Conservation (phyloP, 2,888 invertebrate species). For the Charanyca ferruginea region DNA sequence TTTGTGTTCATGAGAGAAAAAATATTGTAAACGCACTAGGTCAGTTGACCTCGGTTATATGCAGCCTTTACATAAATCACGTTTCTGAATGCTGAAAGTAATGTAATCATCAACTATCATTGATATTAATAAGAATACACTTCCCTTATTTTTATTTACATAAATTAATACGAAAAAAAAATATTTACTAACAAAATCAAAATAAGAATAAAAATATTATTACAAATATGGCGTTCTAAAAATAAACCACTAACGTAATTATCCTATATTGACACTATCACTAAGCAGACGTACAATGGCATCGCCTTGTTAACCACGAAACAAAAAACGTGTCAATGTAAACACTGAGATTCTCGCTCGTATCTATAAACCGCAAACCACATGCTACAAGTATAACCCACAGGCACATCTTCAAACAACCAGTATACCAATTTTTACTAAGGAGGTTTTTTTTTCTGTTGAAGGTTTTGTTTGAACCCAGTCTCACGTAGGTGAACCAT, state of each 20-base stretch:
- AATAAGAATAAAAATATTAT: not conserved
- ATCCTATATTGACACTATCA: slow-evolving; percentile 87
- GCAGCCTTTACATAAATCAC: slow-evolving; percentile 53
- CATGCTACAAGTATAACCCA: slow-evolving; percentile 71
- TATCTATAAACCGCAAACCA: slow-evolving; percentile 73
- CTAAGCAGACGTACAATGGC: slow-evolving; percentile 82
- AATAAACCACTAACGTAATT: slow-evolving; percentile 81
- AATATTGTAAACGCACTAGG: slow-evolving; percentile 29
- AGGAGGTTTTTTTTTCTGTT: slow-evolving; percentile 51
- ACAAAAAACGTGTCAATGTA: slow-evolving; percentile 88
- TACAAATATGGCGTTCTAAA: slow-evolving; percentile 56
- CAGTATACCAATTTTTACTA: slow-evolving; percentile 67
- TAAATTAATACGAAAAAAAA: not conserved
- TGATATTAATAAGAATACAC: not conserved
- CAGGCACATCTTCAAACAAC: slow-evolving; percentile 53
- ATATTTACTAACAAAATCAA: not conserved
- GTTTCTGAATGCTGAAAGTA: slow-evolving; percentile 28
- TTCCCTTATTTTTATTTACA: not conserved
- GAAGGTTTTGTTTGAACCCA: slow-evolving; percentile 58
- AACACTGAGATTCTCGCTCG: slow-evolving; percentile 78
- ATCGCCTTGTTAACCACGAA: slow-evolving; percentile 83
- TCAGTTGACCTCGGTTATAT: slow-evolving; percentile 23
- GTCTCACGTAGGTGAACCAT: slow-evolving; percentile 74
- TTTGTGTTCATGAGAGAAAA: slow-evolving; percentile 60
- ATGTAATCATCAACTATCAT: not conserved